Evolutionary conservation across 2,797 vertebrate genomes (phyloP).

Genomic region (Phalloptychus januarius): DNA sequence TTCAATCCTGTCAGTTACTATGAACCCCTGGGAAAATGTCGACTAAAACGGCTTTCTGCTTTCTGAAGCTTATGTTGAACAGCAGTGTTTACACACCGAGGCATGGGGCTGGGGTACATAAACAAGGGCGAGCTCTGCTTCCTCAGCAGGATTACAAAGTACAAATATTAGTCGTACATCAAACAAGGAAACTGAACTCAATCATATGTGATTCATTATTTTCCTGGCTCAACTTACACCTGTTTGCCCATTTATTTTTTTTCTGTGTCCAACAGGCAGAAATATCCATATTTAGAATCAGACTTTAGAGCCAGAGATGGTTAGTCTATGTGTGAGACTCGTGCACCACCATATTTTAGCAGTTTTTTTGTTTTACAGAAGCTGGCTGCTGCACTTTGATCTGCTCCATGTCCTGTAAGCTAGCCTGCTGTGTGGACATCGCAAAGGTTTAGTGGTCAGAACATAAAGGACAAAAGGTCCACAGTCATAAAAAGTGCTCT

Average conservation of each 20-base stretch:
- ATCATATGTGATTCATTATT: background rate
- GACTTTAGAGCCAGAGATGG: slow-evolving; percentile 7
- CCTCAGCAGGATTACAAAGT: slow-evolving; percentile 25
- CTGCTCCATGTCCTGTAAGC: background rate
- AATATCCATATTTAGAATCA: background rate
- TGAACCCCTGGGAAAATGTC: background rate
- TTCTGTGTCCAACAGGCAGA: background rate
- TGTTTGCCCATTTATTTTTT: background rate
- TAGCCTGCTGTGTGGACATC: background rate
- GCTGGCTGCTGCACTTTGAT: slow-evolving; percentile 30
- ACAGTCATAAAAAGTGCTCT: background rate
- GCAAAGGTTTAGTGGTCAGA: slow-evolving; percentile 9
- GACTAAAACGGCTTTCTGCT: background rate
- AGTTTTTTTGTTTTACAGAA: background rate
- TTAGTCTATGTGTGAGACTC: slow-evolving; percentile 16
- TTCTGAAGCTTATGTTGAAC: background rate
- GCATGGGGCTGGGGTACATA: background rate
- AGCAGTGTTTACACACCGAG: slow-evolving; percentile 3
- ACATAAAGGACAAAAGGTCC: background rate
- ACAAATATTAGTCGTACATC: slow-evolving; percentile 32
- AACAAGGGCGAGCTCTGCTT: slow-evolving; percentile 22
- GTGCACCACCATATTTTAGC: slow-evolving; percentile 17
- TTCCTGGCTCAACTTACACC: slow-evolving; percentile 8
- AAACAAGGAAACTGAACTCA: slow-evolving; percentile 19
- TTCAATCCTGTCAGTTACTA: background rate